Evolutionary conservation across 2,888 invertebrate species (phyloP).

Genomic region (Apoderus coryli): DNA sequence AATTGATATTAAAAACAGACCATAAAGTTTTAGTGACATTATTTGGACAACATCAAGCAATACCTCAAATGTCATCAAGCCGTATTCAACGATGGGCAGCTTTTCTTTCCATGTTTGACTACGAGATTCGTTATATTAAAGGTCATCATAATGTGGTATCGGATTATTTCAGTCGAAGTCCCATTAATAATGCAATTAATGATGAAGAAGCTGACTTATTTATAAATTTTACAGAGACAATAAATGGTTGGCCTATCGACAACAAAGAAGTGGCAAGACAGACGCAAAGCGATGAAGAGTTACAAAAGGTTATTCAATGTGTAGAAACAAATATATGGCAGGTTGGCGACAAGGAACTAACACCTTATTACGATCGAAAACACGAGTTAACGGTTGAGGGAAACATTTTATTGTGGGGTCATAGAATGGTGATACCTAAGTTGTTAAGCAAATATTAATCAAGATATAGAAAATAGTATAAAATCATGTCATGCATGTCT

Average conservation of each 20-base stretch:
- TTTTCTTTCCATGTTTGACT: constrained; percentile 9
- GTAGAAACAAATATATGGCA: too few species aligned
- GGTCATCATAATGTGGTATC: too few species aligned
- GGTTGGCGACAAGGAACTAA: too few species aligned
- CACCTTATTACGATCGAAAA: constrained; percentile 4
- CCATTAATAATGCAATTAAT: too few species aligned
- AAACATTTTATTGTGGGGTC: constrained; percentile 13
- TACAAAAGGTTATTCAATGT: too few species aligned
- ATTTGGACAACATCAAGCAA: constrained; percentile 13
- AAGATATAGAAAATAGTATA: constrained; percentile 20
- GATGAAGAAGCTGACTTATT: too few species aligned
- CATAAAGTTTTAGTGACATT: constrained; percentile 23
- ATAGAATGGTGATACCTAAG: constrained; percentile 16
- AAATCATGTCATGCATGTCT: constrained; percentile 20
- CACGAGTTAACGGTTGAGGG: constrained; percentile 12
- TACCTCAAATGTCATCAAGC: constrained; percentile 9
- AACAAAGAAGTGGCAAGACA: constrained; percentile 6
- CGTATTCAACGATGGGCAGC: constrained; percentile 9
- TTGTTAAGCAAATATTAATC: constrained; percentile 21
- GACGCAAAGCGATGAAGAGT: constrained; percentile 1
- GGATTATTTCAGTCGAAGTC: too few species aligned
- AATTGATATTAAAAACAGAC: constrained; percentile 20
- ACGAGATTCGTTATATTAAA: constrained; percentile 9
- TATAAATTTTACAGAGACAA: constrained; percentile 7
- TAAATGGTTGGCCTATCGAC: constrained; percentile 9